These are phyloP conservation scores for Epizoanthus ramosus DNA, from an alignment of 92 coral and sea anemone species.

Conservation along the genomic window DNA sequence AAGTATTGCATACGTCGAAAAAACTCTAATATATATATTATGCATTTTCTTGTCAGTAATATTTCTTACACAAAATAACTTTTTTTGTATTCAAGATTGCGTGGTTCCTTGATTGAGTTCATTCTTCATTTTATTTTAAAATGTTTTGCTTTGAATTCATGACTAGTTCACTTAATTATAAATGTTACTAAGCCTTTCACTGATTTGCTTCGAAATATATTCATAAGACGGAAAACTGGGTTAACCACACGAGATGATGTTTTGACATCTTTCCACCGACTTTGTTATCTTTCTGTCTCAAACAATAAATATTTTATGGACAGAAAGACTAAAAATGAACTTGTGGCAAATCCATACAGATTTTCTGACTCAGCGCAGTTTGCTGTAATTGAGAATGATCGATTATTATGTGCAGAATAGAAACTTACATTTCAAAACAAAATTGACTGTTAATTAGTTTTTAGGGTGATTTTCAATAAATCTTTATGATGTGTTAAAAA, in stretches of 20 bases:
- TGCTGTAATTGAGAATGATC: conserved; percentile 11
- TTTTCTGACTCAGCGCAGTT: conserved; percentile 3
- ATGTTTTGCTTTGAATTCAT: conserved; percentile 19
- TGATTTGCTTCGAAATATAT: not conserved
- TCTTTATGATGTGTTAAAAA: conserved; percentile 6
- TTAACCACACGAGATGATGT: conserved; percentile 13
- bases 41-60: not conserved
- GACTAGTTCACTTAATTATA: conserved; percentile 33
- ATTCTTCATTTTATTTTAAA: not conserved
- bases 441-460: conserved; percentile 34
- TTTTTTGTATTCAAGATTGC: not conserved
- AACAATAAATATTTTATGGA: conserved; percentile 31
- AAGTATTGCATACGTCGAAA: too few relatives aligned
- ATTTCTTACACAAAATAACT: not conserved
- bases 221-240: conserved; percentile 5
- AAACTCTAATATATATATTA: too few relatives aligned
- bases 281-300: not conserved
- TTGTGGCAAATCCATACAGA: not conserved
- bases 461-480: not conserved
- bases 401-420: not conserved
- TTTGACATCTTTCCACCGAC: not conserved
- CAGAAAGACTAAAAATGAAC: not conserved
- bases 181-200: conserved; percentile 8
- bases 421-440: conserved; percentile 22
- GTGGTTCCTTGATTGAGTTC: conserved; percentile 16